phyloP scores from a whole-genome alignment of 2,797 vertebrate species.

The Cossypha caffra region DNA sequence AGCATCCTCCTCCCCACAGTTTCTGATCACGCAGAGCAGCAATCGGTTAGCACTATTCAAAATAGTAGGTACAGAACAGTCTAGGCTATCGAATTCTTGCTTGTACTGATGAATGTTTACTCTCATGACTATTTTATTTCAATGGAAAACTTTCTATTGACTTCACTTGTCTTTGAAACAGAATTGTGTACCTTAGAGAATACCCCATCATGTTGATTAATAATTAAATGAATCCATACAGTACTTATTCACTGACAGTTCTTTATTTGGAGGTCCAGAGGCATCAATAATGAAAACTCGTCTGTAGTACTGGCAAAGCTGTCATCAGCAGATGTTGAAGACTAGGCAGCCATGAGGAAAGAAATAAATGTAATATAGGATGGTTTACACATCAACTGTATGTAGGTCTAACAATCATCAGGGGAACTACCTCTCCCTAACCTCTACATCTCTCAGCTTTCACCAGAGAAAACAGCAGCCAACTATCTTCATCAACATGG shows the following conservation, averaged over 20 bases:
- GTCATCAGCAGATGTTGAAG: background rate
- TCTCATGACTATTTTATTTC: conserved; percentile 41
- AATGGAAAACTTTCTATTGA: conserved; percentile 25
- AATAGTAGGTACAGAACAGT: background rate
- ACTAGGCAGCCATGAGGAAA: background rate
- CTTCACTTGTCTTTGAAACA: conserved; percentile 35
- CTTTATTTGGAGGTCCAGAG: background rate
- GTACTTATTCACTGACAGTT: conserved; percentile 32
- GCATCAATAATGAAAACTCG: conserved; percentile 41
- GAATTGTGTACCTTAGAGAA: conserved; percentile 25
- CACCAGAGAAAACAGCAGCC: background rate
- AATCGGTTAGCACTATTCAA: background rate
- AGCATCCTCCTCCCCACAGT: background rate
- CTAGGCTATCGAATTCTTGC: background rate
- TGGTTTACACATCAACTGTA: background rate
- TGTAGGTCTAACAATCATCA: background rate
- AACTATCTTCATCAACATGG: background rate
- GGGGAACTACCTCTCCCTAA: background rate
- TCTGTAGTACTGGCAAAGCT: background rate
- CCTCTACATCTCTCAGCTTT: background rate
- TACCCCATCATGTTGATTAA: conserved; percentile 3
- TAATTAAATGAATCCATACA: conserved; percentile 55
- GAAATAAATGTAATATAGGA: background rate
- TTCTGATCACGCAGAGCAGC: background rate
- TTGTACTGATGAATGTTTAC: background rate